Evolutionary conservation across 2,113 vertebrate species (phyloP).

Genomic region (Gavia stellata): DNA sequence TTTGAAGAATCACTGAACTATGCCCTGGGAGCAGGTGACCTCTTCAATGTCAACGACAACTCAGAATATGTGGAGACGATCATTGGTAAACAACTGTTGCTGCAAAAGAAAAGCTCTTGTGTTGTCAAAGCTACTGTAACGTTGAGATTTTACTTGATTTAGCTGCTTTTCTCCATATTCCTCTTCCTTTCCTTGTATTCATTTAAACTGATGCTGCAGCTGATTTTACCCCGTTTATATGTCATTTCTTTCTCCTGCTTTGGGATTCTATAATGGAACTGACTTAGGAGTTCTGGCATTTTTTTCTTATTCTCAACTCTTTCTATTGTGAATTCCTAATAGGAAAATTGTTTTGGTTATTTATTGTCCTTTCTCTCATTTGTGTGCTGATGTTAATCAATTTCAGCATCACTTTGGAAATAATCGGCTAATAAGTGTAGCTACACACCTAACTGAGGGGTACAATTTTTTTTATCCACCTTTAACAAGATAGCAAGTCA

Average conservation of each 20-base stretch:
- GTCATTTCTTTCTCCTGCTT: not conserved
- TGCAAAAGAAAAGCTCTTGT: not conserved
- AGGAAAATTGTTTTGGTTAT: not conserved
- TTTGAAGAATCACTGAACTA: constrained; percentile 99
- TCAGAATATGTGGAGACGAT: constrained; percentile 99
- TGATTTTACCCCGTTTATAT: not conserved
- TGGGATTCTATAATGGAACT: not conserved
- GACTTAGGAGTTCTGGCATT: not conserved
- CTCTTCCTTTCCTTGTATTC: not conserved
- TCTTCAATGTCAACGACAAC: constrained; percentile 97
- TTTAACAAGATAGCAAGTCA: not conserved
- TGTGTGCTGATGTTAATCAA: not conserved
- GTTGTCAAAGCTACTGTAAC: not conserved
- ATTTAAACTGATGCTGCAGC: not conserved
- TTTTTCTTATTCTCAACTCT: not conserved
- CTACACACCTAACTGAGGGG: not conserved
- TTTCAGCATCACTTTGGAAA: not conserved
- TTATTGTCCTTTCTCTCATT: not conserved
- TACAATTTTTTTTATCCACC: not conserved
- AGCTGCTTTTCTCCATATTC: not conserved
- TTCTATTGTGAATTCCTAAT: not conserved
- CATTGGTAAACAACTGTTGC: constrained; percentile 81
- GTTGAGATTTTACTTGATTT: not conserved
- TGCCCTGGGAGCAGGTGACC: constrained; percentile 95
- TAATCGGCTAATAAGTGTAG: not conserved